phyloP scores from a whole-genome alignment of 2,113 vertebrate genomes.

The Eurystomus gularis region DNA sequence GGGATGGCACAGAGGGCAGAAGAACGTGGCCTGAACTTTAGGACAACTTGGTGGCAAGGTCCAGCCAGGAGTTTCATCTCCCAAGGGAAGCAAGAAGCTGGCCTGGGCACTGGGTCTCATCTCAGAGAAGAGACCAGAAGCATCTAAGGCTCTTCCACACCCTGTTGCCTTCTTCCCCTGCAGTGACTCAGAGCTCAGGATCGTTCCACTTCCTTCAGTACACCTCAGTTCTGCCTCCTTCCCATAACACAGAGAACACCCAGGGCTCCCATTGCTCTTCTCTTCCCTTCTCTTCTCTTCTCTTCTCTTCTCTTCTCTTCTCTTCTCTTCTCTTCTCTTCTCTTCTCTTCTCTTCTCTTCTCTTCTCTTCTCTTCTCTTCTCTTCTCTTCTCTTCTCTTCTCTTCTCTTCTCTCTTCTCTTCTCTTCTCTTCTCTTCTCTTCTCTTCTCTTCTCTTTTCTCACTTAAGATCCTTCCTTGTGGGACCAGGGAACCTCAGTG shows the following conservation, averaged over 20 bases:
- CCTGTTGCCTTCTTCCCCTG: neutral
- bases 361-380: no score
- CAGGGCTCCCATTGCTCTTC: neutral
- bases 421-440: no score
- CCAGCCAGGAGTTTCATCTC: neutral
- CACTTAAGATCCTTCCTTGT: neutral
- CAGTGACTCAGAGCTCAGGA: neutral
- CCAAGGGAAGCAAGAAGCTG: neutral
- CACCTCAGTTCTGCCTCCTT: neutral
- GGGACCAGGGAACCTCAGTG: neutral
- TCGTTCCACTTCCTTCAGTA: neutral
- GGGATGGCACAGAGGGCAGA: neutral
- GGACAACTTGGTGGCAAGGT: neutral
- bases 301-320: no score
- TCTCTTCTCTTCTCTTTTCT: no score
- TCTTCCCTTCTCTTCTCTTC: no score
- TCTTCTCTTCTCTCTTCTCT: no score
- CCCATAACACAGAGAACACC: neutral
- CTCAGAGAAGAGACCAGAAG: neutral
- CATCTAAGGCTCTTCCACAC: neutral
- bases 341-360: no score
- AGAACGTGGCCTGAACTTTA: neutral
- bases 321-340: no score
- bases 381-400: no score
- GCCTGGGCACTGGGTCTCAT: neutral